Conservation (phyloP, 2,888 invertebrate genomes). For the Chrysotoxum bicinctum region DNA sequence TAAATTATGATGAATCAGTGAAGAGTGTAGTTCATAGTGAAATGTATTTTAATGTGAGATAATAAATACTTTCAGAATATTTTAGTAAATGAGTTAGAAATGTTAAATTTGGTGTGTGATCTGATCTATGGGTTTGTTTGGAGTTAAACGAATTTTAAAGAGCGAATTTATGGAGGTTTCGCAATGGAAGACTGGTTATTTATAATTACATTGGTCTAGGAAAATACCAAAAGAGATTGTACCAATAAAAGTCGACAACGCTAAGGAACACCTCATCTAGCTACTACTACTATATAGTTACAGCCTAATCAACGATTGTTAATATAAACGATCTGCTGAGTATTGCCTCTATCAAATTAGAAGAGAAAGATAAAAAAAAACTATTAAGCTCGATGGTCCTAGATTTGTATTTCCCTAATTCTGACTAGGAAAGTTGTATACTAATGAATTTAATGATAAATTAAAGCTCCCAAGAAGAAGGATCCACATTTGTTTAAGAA, state of each 20-base stretch:
- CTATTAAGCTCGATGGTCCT: too few relatives aligned
- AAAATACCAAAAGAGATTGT: not conserved
- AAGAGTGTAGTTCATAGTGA: not conserved
- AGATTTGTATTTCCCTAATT: too few relatives aligned
- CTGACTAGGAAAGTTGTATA: too few relatives aligned
- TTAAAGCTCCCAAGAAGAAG: too few relatives aligned
- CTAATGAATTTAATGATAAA: too few relatives aligned
- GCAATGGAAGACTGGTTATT: slow-evolving; percentile 31
- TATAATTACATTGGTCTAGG: not conserved
- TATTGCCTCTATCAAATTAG: too few relatives aligned
- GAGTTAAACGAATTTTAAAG: not conserved
- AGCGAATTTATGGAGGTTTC: not conserved
- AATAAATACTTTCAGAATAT: slow-evolving; percentile 20
- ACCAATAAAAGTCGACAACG: not conserved
- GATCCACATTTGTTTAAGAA: too few relatives aligned
- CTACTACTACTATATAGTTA: too few relatives aligned
- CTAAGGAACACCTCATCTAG: not conserved
- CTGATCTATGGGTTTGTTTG: slow-evolving; percentile 1
- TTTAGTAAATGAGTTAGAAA: slow-evolving; percentile 47
- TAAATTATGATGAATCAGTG: slow-evolving; percentile 6
- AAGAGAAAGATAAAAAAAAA: too few relatives aligned
- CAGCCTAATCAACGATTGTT: too few relatives aligned
- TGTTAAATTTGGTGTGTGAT: slow-evolving; percentile 33
- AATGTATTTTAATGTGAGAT: not conserved
- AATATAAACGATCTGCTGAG: too few relatives aligned